Evolutionary conservation across 2,888 invertebrate genomes (phyloP).

Genomic region (Agrilus mali): DNA sequence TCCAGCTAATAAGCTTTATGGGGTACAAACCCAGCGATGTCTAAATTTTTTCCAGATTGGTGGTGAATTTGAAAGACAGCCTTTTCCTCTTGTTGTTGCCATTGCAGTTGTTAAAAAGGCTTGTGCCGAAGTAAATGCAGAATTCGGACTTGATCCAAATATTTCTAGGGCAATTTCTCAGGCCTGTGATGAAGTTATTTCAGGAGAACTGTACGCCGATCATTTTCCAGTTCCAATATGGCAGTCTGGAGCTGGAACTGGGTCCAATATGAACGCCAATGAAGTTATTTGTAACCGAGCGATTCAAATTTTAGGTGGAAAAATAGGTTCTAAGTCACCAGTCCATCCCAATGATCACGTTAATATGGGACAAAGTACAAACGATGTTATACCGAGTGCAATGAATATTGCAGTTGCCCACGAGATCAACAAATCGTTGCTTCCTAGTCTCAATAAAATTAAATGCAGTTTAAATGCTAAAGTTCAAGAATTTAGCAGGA

Average conservation of each 20-base stretch:
- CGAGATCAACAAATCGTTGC: conserved; percentile 60
- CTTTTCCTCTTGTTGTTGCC: conserved; percentile 46
- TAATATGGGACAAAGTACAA: conserved; percentile 90
- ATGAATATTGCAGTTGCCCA: conserved; percentile 89
- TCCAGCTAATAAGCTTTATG: conserved; percentile 82
- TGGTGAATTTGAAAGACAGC: conserved; percentile 84
- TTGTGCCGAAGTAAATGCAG: conserved; percentile 80
- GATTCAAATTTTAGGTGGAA: conserved; percentile 76
- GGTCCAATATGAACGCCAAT: conserved; percentile 52
- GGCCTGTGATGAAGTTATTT: conserved; percentile 42
- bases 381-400: conserved; percentile 91
- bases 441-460: conserved; percentile 67
- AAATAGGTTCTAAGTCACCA: conserved; percentile 73
- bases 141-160: conserved; percentile 46
- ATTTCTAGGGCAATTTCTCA: conserved; percentile 37
- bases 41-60: conserved; percentile 95
- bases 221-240: conserved; percentile 48
- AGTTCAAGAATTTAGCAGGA: conserved; percentile 62
- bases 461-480: conserved; percentile 55
- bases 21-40: conserved; percentile 90
- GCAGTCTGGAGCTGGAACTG: conserved; percentile 53
- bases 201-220: conserved; percentile 37
- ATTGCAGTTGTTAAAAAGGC: conserved; percentile 62
- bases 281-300: conserved; percentile 70
- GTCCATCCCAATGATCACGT: conserved; percentile 97